phyloP scores from a whole-genome alignment of 2,113 vertebrate genomes.

The Nothobranchius furzeri region DNA sequence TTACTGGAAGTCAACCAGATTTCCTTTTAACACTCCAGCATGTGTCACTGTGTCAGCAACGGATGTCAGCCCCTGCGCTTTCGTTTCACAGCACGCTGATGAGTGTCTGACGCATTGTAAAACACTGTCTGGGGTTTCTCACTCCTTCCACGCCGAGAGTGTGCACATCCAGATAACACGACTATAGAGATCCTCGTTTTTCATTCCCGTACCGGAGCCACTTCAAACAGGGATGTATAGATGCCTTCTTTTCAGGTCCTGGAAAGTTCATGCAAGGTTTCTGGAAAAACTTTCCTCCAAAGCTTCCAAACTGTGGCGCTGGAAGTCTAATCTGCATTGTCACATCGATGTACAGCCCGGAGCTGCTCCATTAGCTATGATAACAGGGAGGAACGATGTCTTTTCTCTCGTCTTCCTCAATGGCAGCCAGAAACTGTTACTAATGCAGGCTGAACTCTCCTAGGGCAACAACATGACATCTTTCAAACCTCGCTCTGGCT shows the following conservation, averaged over 20 bases:
- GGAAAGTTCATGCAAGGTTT: slow-evolving; percentile 53
- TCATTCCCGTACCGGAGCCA: slow-evolving; percentile 1
- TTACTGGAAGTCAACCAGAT: slow-evolving; percentile 37
- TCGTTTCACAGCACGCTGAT: slow-evolving; percentile 29
- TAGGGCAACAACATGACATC: slow-evolving; percentile 50
- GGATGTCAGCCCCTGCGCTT: slow-evolving; percentile 27
- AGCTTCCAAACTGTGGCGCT: slow-evolving; percentile 40
- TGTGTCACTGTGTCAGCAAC: slow-evolving; percentile 31
- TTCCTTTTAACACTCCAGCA: slow-evolving; percentile 48
- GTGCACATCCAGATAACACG: slow-evolving; percentile 30
- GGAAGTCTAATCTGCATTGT: slow-evolving; percentile 64
- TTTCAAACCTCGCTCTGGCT: slow-evolving; percentile 42
- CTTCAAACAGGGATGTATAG: slow-evolving; percentile 43
- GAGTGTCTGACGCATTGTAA: slow-evolving; percentile 33
- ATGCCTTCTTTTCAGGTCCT: slow-evolving; percentile 27
- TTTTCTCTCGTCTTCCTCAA: slow-evolving; percentile 50
- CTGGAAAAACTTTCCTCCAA: slow-evolving; percentile 38
- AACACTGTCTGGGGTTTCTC: slow-evolving; percentile 37
- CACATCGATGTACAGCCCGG: slow-evolving; percentile 56
- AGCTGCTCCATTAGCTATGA: slow-evolving; percentile 69
- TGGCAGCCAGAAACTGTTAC: slow-evolving; percentile 49
- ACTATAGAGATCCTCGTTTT: slow-evolving; percentile 3
- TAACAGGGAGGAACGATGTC: slow-evolving; percentile 56
- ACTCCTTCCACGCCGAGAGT: slow-evolving; percentile 6
- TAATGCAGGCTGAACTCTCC: slow-evolving; percentile 57